Percentiles rank a stretch among this genome's conserved stretches.
Evolutionary conservation across 2,888 invertebrate species (phyloP).

Genomic region (Phorcus lineatus): DNA sequence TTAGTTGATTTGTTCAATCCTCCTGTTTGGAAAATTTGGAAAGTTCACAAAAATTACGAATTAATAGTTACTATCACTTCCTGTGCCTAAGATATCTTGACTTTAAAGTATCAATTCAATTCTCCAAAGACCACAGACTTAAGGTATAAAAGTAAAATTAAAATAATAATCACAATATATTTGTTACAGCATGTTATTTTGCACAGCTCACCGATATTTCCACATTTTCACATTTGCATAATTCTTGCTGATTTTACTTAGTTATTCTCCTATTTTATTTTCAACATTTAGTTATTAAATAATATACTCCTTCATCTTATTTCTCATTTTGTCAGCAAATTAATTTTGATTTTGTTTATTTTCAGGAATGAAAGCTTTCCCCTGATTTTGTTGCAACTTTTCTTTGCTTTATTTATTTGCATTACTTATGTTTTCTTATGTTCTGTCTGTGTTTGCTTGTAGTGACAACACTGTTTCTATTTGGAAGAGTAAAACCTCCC

Average conservation of each 20-base stretch:
- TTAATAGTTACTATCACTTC: too few relatives aligned
- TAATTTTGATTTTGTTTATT: background rate
- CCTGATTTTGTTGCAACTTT: background rate
- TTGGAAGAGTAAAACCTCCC: slow-evolving; percentile 48
- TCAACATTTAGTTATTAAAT: background rate
- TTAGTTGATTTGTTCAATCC: too few relatives aligned
- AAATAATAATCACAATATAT: too few relatives aligned
- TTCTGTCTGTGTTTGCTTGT: slow-evolving; percentile 28
- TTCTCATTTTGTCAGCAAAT: background rate
- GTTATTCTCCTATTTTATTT: background rate
- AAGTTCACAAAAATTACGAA: too few relatives aligned
- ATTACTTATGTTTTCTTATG: slow-evolving; percentile 33
- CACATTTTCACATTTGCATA: background rate
- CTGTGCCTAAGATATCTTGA: too few relatives aligned
- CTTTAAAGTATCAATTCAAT: too few relatives aligned
- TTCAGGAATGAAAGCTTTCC: background rate
- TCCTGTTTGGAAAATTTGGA: too few relatives aligned
- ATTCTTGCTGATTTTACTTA: background rate
- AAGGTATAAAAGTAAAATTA: too few relatives aligned
- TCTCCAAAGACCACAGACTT: too few relatives aligned
- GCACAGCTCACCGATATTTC: too few relatives aligned
- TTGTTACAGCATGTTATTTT: too few relatives aligned
- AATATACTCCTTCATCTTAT: background rate
- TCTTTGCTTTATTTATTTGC: slow-evolving; percentile 26
- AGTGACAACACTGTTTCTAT: slow-evolving; percentile 64